Evolutionary conservation across 2,113 vertebrate species (phyloP), one percentile per base, ranked within the genome.

Genomic region (Sclerurus mexicanus): DNA sequence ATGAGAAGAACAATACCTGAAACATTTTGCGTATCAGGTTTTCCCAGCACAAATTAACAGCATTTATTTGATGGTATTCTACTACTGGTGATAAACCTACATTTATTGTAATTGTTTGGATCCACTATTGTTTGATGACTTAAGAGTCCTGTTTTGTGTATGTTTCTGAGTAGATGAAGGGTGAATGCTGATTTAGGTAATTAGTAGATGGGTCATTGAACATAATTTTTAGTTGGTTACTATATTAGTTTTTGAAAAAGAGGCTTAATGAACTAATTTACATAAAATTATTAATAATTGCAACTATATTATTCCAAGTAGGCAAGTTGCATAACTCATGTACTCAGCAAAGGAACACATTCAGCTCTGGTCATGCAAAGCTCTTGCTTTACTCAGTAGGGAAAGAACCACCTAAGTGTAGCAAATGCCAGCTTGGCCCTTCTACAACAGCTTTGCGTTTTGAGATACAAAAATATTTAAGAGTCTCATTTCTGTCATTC

Each of bases 141-240:
- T 94, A 72, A 89, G 52, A 75, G 66, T 31, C 44, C 87, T 89
- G 77, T 37, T 95, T 93, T 89, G 77, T 27, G 4, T 91, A 49
- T 37, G 16, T 53, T 87, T 91, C 89, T 60, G 49, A 96, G 78
- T 77, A 96, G 84, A 95, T 73, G 91, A 87, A 87, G 52, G 53
- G 59, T n/a, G 75, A 96, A 79, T 93, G 93, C 66, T 78, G 56
- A 89, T 92, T 71, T 81, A 78, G 31, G 47, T 55, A 87, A 89
- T 85, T 84, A 95, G 60, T 56, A 76, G 66, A 87, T 91, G 74
- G 91, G 84, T 85, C 92, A 92, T 4, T 96, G 77, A 78, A 62
- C 49, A 63, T 62, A 42, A 83, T 53, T 92, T 93, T 90, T 85
- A 75, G 28, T 79, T 85, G 59, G 67, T 42, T 82, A 84, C 71